Percentiles rank a stretch among this genome's conserved stretches.
Conservation (phyloP, 1,140 invertebrate genomes). For the Sogatella furcifera region DNA sequence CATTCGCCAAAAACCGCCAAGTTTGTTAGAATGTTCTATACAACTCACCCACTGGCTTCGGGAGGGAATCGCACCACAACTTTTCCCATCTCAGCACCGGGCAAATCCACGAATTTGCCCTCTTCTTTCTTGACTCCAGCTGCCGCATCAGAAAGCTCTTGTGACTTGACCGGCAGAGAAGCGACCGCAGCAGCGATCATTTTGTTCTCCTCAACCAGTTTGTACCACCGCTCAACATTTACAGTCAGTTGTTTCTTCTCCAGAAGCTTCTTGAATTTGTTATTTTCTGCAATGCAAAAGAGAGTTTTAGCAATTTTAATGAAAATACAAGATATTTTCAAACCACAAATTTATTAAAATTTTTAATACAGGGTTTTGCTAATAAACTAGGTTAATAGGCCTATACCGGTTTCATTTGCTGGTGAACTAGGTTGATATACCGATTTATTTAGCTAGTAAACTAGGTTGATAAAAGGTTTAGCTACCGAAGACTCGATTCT, state of each 20-base stretch:
- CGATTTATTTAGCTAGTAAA: too few species aligned
- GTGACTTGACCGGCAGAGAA: constrained; percentile 38
- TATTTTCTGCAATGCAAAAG: constrained; percentile 1
- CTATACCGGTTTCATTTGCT: too few species aligned
- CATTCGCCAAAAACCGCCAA: too few species aligned
- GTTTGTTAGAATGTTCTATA: too few species aligned
- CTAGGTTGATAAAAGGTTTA: too few species aligned
- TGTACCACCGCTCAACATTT: constrained; percentile 62
- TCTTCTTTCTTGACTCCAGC: constrained; percentile 49
- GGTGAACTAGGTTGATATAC: too few species aligned
- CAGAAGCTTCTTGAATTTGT: constrained; percentile 1
- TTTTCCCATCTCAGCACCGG: constrained; percentile 91
- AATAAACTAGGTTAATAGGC: too few species aligned
- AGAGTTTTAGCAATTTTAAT: too few species aligned
- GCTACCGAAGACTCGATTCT: too few species aligned
- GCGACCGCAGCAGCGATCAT: constrained; percentile 41
- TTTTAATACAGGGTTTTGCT: too few species aligned
- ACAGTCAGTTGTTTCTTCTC: constrained; percentile 35
- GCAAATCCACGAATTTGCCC: constrained; percentile 94
- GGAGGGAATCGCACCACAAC: constrained; percentile 92
- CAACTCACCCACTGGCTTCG: constrained; percentile 87
- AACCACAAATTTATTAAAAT: too few species aligned
- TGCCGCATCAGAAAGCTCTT: constrained; percentile 24
- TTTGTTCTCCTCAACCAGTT: constrained; percentile 47
- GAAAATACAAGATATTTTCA: too few species aligned